A percentile compares a stretch with the other conserved stretches of the same genome.
phyloP scores from a whole-genome alignment of 1,140 invertebrate species.

The Panagrolaimus sp. region DNA sequence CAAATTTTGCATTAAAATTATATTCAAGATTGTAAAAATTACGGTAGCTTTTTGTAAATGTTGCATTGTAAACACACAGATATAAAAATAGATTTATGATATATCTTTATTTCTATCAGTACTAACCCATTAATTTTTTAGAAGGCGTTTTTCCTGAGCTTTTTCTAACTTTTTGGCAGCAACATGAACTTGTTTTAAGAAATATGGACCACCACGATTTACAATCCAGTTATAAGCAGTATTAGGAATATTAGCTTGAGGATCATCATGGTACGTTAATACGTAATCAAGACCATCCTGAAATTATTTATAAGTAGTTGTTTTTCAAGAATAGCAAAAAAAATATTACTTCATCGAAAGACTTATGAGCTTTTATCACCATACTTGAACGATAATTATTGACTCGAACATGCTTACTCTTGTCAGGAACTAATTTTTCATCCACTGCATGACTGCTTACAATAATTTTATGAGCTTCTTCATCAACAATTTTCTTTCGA shows the following conservation, averaged over 20 bases:
- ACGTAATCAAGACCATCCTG: constrained; percentile 62
- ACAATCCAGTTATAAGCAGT: constrained; percentile 62
- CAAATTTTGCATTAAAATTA: too few relatives aligned
- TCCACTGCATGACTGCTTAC: constrained; percentile 30
- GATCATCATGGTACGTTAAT: constrained; percentile 62
- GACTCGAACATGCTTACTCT: constrained; percentile 30
- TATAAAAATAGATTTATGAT: too few relatives aligned
- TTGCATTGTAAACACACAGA: too few relatives aligned
- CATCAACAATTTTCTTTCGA: constrained; percentile 22
- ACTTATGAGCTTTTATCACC: constrained; percentile 28
- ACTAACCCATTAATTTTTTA: too few relatives aligned
- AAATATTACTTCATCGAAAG: constrained; percentile 10
- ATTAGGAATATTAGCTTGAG: constrained; percentile 60
- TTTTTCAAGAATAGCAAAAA: constrained; percentile 8
- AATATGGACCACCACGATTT: constrained; percentile 54
- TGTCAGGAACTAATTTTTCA: constrained; percentile 17
- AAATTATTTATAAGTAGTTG: constrained; percentile 22
- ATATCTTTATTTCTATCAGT: too few relatives aligned
- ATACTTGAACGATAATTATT: constrained; percentile 28
- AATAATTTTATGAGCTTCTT: constrained; percentile 25
- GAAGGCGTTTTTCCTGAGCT: background rate
- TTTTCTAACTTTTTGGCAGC: constrained; percentile 21
- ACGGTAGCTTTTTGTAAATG: too few relatives aligned
- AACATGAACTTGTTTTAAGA: constrained; percentile 35
- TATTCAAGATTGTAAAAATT: too few relatives aligned